Evolutionary conservation across 1,140 invertebrate genomes (phyloP).

Genomic region (Trichomalopsis sarcophagae): DNA sequence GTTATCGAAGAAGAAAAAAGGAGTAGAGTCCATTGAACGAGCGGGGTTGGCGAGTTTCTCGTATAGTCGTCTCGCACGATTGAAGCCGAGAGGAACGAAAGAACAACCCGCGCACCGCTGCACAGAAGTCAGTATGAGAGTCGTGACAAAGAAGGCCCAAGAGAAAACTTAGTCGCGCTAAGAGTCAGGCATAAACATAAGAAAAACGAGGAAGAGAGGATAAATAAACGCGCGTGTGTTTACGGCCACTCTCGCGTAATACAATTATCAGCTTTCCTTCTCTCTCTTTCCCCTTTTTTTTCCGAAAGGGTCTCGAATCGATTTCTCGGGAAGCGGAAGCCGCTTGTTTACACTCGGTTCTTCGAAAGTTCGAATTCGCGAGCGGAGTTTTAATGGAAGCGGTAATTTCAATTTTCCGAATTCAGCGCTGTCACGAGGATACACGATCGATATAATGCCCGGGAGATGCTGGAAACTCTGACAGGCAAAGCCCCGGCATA

Average conservation of each 20-base stretch:
- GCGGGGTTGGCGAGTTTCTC: background rate
- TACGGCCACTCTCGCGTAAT: background rate
- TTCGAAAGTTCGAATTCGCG: no score
- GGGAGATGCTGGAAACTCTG: no score
- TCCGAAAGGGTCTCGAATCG: background rate
- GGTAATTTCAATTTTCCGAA: no score
- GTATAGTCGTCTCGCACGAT: constrained; percentile 28
- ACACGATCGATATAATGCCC: no score
- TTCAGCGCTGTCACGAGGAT: no score
- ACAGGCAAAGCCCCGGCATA: background rate
- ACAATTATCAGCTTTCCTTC: background rate
- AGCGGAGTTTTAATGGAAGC: no score
- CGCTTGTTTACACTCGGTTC: background rate
- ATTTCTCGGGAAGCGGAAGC: background rate
- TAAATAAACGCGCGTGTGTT: constrained; percentile 16
- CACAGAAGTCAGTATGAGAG: background rate
- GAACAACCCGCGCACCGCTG: background rate
- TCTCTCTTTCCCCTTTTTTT: background rate
- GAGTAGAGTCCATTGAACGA: background rate
- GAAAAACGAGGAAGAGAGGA: background rate
- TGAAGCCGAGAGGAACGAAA: constrained; percentile 13
- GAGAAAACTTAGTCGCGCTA: background rate
- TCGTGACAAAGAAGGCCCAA: constrained; percentile 36
- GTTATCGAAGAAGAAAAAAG: background rate
- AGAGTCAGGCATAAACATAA: background rate